Evolutionary conservation across 2,113 vertebrate genomes (phyloP).

Genomic region (Perognathus longimembris): DNA sequence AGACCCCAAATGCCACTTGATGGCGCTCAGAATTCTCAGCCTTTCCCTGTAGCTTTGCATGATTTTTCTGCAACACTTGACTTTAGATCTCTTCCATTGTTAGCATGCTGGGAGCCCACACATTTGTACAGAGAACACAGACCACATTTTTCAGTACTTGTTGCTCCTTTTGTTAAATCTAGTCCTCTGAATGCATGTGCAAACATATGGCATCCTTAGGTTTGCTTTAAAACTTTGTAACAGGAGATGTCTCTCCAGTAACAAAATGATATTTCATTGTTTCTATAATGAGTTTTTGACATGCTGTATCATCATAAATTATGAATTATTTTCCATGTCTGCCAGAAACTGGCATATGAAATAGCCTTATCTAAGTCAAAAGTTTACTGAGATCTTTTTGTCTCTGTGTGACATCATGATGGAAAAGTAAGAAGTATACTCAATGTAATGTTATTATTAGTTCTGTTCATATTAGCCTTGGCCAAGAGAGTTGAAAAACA

Average conservation of each 20-base stretch:
- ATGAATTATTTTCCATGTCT: conserved; percentile 94
- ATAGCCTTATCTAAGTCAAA: conserved; percentile 93
- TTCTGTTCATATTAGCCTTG: conserved; percentile 96
- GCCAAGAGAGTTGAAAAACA: neutral
- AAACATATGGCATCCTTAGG: conserved; percentile 95
- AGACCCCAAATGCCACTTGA: conserved; percentile 89
- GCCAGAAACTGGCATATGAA: conserved; percentile 96
- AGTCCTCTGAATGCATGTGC: conserved; percentile 95
- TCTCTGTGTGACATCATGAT: conserved; percentile 89
- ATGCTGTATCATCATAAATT: conserved; percentile 95
- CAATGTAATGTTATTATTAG: conserved; percentile 95
- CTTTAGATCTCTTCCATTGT: conserved; percentile 95
- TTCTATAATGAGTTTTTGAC: conserved; percentile 97
- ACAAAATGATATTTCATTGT: conserved; percentile 97
- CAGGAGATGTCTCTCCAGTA: conserved; percentile 94
- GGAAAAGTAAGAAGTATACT: conserved; percentile 92
- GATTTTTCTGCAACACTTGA: conserved; percentile 84
- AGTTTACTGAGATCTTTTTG: conserved; percentile 91
- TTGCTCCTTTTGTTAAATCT: conserved; percentile 96
- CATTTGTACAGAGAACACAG: conserved; percentile 95
- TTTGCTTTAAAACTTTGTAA: conserved; percentile 96
- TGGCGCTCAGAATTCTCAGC: conserved; percentile 96
- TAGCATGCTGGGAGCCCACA: conserved; percentile 94
- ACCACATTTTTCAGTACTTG: conserved; percentile 97
- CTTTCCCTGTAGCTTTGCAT: conserved; percentile 87